A percentile compares a stretch with the other conserved stretches of the same genome.
Conservation (phyloP, 2,797 vertebrate species). For the Sylvilagus floridanus region DNA sequence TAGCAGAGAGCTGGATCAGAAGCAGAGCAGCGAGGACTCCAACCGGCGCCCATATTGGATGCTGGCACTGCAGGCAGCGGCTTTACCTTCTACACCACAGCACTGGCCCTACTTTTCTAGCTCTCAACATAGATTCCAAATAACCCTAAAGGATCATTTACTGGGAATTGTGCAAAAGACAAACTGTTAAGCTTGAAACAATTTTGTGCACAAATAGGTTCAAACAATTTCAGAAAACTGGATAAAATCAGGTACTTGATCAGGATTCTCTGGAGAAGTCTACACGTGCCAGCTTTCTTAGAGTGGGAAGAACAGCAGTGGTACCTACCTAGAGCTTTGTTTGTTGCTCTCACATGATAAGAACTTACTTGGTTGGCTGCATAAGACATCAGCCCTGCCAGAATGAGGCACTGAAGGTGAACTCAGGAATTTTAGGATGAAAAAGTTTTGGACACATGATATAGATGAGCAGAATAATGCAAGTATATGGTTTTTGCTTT, state of each 20-base stretch:
- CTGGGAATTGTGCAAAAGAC: background rate
- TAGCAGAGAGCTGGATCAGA: too few relatives aligned
- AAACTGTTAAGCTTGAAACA: slow-evolving; percentile 15
- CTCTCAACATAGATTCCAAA: slow-evolving; percentile 54
- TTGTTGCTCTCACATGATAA: background rate
- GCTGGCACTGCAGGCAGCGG: too few relatives aligned
- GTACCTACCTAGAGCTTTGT: background rate
- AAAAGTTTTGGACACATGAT: background rate
- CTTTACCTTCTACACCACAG: too few relatives aligned
- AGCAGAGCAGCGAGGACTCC: too few relatives aligned
- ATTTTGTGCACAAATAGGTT: background rate
- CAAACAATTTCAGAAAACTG: background rate
- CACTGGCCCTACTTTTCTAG: background rate
- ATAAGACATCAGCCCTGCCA: background rate
- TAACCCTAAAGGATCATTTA: background rate
- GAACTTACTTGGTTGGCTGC: background rate
- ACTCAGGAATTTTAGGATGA: background rate
- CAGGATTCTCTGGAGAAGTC: background rate
- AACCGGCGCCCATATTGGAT: too few relatives aligned
- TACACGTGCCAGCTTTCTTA: background rate
- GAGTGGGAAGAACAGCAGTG: background rate
- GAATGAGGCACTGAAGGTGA: background rate
- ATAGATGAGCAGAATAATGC: background rate
- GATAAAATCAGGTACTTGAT: background rate
- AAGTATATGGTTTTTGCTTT: background rate